Evolutionary conservation across 2,113 vertebrate species (phyloP).

Genomic region (Greenwoodochromis staneri): DNA sequence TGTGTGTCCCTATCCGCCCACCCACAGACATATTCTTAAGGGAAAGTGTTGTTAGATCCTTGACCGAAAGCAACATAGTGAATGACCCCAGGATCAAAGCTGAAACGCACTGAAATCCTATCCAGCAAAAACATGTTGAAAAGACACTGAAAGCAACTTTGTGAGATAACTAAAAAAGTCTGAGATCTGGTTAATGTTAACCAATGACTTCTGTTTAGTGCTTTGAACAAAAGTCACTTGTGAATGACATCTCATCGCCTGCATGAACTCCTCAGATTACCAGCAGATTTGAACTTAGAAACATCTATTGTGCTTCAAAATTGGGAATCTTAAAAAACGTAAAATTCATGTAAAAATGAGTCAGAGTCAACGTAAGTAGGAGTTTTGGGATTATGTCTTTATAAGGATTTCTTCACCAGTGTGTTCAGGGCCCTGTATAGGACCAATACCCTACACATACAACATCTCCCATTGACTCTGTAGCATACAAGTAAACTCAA

Average conservation of each 20-base stretch:
- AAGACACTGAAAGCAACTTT: background rate
- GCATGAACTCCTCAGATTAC: background rate
- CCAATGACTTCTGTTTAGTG: background rate
- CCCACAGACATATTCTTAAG: background rate
- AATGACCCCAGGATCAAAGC: background rate
- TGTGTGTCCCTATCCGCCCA: too few species aligned
- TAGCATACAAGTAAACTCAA: background rate
- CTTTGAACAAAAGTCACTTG: background rate
- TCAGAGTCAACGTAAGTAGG: background rate
- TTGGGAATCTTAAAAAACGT: background rate
- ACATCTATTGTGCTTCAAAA: background rate
- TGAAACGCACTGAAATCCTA: background rate
- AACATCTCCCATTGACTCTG: background rate
- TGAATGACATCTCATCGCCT: background rate
- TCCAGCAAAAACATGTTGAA: background rate
- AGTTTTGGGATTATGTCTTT: background rate
- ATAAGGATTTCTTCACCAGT: background rate
- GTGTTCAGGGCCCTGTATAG: background rate
- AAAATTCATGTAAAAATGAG: background rate
- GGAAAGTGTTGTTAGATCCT: background rate
- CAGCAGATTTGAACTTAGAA: background rate
- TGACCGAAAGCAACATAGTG: background rate
- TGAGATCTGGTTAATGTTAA: background rate
- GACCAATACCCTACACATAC: background rate
- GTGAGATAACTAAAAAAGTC: background rate